These are phyloP conservation scores for Endotricha flammealis DNA, from an alignment of 2,888 invertebrate species.

Conservation along the genomic window DNA sequence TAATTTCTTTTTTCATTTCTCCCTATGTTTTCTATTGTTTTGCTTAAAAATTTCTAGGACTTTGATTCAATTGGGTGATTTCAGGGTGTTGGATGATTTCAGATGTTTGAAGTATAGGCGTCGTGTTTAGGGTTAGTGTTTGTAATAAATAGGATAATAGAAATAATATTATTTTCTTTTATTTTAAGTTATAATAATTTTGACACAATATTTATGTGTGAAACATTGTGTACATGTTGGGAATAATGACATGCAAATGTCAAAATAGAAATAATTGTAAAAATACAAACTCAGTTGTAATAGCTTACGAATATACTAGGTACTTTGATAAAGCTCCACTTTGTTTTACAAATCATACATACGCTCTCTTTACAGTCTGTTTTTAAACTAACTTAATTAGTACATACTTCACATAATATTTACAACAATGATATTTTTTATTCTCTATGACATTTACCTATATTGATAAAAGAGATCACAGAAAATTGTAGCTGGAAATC, in stretches of 20 bases:
- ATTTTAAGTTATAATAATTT: conserved; percentile 70
- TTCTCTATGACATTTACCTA: conserved; percentile 69
- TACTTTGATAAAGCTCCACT: conserved; percentile 77
- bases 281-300: conserved; percentile 74
- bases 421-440: conserved; percentile 63
- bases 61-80: no score
- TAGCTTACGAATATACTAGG: conserved; percentile 69
- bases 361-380: conserved; percentile 73
- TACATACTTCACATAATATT: conserved; percentile 49
- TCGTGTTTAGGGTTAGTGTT: no score
- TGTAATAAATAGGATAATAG: conserved; percentile 22
- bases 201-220: conserved; percentile 61
- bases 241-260: conserved; percentile 51
- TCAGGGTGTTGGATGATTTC: no score
- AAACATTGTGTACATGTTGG: conserved; percentile 65
- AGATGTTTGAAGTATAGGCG: no score
- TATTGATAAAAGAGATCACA: conserved; percentile 79
- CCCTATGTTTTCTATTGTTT: no score
- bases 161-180: conserved; percentile 64
- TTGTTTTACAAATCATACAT: conserved; percentile 77
- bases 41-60: no score
- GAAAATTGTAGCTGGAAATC: conserved; percentile 80
- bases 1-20: no score
- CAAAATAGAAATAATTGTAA: conserved; percentile 71
- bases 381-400: conserved; percentile 48